Conservation (phyloP, 2,113 vertebrate species). For the Phylloscopus trochiloides region DNA sequence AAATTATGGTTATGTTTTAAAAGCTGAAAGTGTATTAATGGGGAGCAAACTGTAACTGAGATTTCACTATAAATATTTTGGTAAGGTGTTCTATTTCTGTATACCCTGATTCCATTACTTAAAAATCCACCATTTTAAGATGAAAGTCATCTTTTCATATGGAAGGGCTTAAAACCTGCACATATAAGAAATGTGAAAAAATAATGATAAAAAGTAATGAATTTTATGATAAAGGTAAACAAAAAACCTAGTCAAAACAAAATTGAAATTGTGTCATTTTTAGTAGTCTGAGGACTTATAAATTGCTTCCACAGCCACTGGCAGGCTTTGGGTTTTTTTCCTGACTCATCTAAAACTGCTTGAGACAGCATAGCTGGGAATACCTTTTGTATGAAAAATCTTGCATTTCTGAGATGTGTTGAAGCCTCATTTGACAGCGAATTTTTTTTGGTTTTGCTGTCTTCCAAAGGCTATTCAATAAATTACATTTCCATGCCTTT, state of each 20-base stretch:
- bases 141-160: neutral
- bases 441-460: neutral
- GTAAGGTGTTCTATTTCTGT: neutral
- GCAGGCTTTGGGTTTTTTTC: neutral
- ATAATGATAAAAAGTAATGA: neutral
- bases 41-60: neutral
- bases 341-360: neutral
- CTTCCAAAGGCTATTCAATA: neutral
- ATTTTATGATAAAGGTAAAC: neutral
- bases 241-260: neutral
- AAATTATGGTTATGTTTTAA: neutral
- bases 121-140: neutral
- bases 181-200: neutral
- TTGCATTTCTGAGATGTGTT: neutral
- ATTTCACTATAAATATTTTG: neutral
- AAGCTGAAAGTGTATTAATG: neutral
- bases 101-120: neutral
- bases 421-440: neutral
- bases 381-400: neutral
- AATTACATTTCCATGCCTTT: neutral
- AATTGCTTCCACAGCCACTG: constrained; percentile 23
- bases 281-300: neutral
- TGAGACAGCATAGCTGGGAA: neutral
- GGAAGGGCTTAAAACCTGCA: neutral
- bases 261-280: neutral